A percentile compares a stretch with the other conserved stretches of the same genome.
Conservation (phyloP, 2,797 vertebrate genomes). For the Lepilemur ruficaudatus region DNA sequence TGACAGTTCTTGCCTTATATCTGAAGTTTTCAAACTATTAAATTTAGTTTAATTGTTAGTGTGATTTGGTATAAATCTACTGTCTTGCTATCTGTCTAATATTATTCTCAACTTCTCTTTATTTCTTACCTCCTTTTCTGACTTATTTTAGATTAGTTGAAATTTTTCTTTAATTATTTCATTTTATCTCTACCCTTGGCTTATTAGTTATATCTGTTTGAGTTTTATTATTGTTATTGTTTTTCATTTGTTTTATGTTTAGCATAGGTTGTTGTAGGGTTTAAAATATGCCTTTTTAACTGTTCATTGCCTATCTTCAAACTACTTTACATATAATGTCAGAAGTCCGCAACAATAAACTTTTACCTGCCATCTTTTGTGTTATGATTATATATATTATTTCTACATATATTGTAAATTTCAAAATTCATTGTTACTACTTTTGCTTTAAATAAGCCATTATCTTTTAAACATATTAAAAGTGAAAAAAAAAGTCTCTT, state of each 20-base stretch:
- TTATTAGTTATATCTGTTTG: not conserved
- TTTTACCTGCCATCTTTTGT: not conserved
- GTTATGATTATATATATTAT: not conserved
- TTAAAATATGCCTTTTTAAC: not conserved
- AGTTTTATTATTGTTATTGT: not conserved
- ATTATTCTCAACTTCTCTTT: not conserved
- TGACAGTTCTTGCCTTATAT: not conserved
- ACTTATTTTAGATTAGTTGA: not conserved
- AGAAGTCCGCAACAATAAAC: not conserved
- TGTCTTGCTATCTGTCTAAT: not conserved
- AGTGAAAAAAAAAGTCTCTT: not conserved
- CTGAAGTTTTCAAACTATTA: not conserved
- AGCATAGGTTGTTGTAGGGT: not conserved
- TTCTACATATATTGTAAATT: not conserved
- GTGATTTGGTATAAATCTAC: not conserved
- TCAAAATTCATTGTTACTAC: not conserved
- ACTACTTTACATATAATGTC: not conserved
- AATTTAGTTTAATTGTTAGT: not conserved
- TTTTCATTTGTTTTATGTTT: conserved; percentile 4
- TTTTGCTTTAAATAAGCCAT: not conserved
- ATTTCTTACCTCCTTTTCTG: not conserved
- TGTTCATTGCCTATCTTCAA: not conserved
- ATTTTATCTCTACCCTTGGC: not conserved
- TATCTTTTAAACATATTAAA: not conserved
- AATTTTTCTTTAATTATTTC: not conserved